These are phyloP conservation scores for Lycodopsis pacificus DNA, from an alignment of 2,797 vertebrate genomes.

Conservation along the genomic window DNA sequence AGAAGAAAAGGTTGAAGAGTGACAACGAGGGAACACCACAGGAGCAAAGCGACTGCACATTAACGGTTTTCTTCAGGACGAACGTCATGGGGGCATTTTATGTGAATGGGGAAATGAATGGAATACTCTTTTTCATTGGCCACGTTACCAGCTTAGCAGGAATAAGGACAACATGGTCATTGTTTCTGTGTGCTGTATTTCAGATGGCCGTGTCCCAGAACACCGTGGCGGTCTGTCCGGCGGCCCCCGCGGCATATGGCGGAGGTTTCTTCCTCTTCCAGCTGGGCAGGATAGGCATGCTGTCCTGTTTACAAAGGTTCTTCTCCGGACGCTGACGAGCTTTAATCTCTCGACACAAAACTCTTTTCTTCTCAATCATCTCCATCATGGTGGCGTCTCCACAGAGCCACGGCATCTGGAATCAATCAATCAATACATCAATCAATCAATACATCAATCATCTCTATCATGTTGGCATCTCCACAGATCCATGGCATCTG, in stretches of 20 bases:
- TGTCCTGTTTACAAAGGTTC: conserved; percentile 96
- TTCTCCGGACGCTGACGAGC: conserved; percentile 92
- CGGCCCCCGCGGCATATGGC: conserved; percentile 86
- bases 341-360: conserved; percentile 96
- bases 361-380: conserved; percentile 96
- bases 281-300: conserved; percentile 94
- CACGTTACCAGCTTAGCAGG: background rate
- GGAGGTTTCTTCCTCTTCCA: conserved; percentile 94
- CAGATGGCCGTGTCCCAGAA: conserved; percentile 13
- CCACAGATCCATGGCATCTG: too few relatives aligned
- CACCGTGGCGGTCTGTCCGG: conserved; percentile 88
- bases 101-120: background rate
- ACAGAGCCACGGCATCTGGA: conserved; percentile 91
- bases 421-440: background rate
- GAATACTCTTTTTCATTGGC: background rate
- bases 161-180: background rate
- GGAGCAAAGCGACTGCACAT: background rate
- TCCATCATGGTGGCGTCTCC: conserved; percentile 97
- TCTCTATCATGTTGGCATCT: too few relatives aligned
- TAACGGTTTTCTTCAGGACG: too few relatives aligned
- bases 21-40: background rate
- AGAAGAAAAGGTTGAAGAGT: background rate
- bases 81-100: background rate
- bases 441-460: background rate
- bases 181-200: background rate